Evolutionary conservation across 2,797 vertebrate genomes (phyloP), one percentile per base, ranked within the genome.

Genomic region (Tapirus indicus): DNA sequence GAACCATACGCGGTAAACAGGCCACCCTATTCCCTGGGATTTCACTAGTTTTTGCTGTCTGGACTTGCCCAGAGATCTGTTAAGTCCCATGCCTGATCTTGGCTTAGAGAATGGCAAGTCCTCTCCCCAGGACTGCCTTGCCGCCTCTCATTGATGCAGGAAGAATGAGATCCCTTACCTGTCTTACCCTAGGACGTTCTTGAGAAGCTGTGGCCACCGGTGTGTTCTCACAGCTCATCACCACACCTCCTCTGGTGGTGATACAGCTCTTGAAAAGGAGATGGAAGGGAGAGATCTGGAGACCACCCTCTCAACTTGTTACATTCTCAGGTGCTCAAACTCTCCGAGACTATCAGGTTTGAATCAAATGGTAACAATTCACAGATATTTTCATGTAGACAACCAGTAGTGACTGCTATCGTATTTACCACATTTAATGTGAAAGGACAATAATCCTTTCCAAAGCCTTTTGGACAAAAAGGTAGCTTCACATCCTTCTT

Each of bases 351-450:
- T 41, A 80, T 20, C 16, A 23, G 32, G 7, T 56, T 60, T 56
- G 9, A 74, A 84, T 35, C 9, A 78, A 94, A 80, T 27, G 2
- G 60, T 75, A 74, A 68, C 4, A 85, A 38, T 66, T 86, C 7
- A 56, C 27, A 87, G 8, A 58, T 75, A 68, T 68, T 86, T 96
- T 94, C 41, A 84, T 78, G 27, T 83, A 93, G 87, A 94, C 27
- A 78, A 41, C 18, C 38, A 71, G 9, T 79, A 66, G 32, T 49
- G 27, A 87, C 29, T 41, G 71, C 41, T 89, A 4, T 86, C 58
- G 17, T 52, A 54, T 60, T 91, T 75, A 49, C 21, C 7, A 79
- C 29, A 68, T 84, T 71, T 32, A 49, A 12, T 68, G 20, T 60
- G 29, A 84, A 23, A 71, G 41, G 41, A 16, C 11, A 80, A 83